Evolutionary conservation across 2,888 invertebrate genomes (phyloP), one percentile per base, ranked within the genome.

Genomic region (Euspilapteryx auroguttella): DNA sequence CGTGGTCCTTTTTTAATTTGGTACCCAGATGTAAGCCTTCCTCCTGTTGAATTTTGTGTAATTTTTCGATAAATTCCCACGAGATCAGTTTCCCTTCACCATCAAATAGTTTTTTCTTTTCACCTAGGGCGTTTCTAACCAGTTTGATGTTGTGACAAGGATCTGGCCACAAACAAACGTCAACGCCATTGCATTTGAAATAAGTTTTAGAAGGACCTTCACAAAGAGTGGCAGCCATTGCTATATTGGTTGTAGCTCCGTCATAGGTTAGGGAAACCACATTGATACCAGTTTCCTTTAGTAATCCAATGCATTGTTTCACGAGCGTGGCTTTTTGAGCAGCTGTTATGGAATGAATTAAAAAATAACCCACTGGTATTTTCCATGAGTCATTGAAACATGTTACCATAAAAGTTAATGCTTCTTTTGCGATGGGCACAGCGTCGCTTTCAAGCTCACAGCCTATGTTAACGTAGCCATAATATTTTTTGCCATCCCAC

Each of bases 401-500:
- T 2, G 14, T 34, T 2, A 35, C 7, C 11, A 36, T 20, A 21
- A 39, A 28, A 1, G 37, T 35, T n/a, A 36, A 27, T 14, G 29
- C 27, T 15, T 36, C 21, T 17, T 29, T 34, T 7, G 34, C 37
- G n/a, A 26, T 24, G 9, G 24, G 31, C 4, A 27, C 8, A 9
- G 14, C 11, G n/a, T 33, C 37, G 7, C 13, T 30, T 7, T 37
- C 34, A 9, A 21, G 12, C 14, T 28, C 21, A 17, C n/a, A 5
- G 9, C 37, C 35, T 15, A 21, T 9, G 20, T 35, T 22, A 14
- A 33, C 35, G 14, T 31, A n/a, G 5, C 33, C 34, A 23, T 28
- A 29, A 35, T 35, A 35, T 11, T 12, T 35, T 21, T 33, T 27
- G 2, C 32, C 17, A 31, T 37, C 32, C 36, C 36, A 36, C 9